Evolutionary conservation across 2,797 vertebrate species (phyloP).

Genomic region (Acipenser ruthenus): DNA sequence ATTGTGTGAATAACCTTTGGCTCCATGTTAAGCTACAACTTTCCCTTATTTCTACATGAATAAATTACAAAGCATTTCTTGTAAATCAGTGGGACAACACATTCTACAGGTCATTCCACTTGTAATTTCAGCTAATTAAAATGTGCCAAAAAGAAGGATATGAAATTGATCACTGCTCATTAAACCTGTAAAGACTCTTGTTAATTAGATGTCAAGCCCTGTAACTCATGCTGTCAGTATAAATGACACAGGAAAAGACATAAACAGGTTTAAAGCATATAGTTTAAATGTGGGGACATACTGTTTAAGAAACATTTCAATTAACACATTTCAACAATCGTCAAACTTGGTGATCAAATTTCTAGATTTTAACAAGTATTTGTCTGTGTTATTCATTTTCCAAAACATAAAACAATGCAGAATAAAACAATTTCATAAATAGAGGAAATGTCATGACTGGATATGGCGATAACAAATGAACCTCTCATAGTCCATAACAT

Average conservation of each 20-base stretch:
- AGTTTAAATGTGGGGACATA: too few relatives aligned
- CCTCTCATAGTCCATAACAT: too few relatives aligned
- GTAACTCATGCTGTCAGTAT: slow-evolving; percentile 48
- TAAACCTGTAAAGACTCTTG: slow-evolving; percentile 47
- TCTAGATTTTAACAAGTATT: too few relatives aligned
- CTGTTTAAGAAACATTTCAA: too few relatives aligned
- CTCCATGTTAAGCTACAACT: neutral
- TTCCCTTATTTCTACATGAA: neutral
- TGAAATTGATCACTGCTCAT: slow-evolving; percentile 60
- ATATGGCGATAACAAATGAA: too few relatives aligned
- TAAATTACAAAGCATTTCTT: slow-evolving; percentile 22
- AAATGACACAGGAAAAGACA: slow-evolving; percentile 11
- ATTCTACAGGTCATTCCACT: slow-evolving; percentile 36
- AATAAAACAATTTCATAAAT: too few relatives aligned
- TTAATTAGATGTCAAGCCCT: slow-evolving; percentile 54
- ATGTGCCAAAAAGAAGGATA: slow-evolving; percentile 43
- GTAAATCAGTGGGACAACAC: slow-evolving; percentile 42
- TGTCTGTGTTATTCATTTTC: too few relatives aligned
- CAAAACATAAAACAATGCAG: too few relatives aligned
- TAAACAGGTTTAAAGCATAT: too few relatives aligned
- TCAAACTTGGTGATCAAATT: too few relatives aligned
- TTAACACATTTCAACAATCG: too few relatives aligned
- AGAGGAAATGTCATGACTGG: too few relatives aligned
- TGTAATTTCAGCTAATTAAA: slow-evolving; percentile 49
- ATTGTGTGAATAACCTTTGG: neutral